These are phyloP conservation scores for Morpho achilles DNA, from an alignment of 2,888 invertebrate genomes.

Conservation along the genomic window DNA sequence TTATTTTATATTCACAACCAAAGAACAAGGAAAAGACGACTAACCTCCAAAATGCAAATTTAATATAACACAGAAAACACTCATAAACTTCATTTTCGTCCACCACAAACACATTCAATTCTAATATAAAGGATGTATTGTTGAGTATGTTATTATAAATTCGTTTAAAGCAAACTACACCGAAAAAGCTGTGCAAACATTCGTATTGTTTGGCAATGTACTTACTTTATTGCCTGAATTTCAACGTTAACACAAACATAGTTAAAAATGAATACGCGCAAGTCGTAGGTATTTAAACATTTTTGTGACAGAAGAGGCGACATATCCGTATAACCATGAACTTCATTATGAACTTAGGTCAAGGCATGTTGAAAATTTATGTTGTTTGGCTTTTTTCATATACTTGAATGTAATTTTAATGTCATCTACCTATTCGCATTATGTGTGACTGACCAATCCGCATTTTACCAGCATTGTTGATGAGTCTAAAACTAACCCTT, in stretches of 20 bases:
- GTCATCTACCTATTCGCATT: too few species aligned
- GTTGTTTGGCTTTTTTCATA: too few species aligned
- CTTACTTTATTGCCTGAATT: constrained; percentile 21
- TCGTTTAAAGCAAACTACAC: constrained; percentile 35
- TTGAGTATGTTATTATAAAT: constrained; percentile 38
- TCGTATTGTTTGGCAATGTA: constrained; percentile 33
- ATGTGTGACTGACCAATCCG: too few species aligned
- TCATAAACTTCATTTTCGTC: constrained; percentile 20
- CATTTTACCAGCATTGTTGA: too few species aligned
- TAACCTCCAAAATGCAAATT: constrained; percentile 20
- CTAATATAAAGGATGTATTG: constrained; percentile 16
- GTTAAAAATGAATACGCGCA: neutral
- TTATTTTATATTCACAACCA: too few species aligned
- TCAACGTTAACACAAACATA: constrained; percentile 21
- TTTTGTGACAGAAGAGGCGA: too few species aligned
- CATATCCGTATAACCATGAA: too few species aligned
- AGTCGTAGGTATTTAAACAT: too few species aligned
- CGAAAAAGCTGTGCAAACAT: constrained; percentile 52
- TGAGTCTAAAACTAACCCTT: too few species aligned
- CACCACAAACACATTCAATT: constrained; percentile 12
- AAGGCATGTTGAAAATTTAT: too few species aligned
- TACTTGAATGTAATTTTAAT: too few species aligned
- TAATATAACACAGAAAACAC: constrained; percentile 22
- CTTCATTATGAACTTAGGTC: too few species aligned
- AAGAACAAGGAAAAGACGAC: constrained; percentile 1